These are phyloP conservation scores for Lottia scabra DNA, from an alignment of 2,888 invertebrate species.

Conservation along the genomic window DNA sequence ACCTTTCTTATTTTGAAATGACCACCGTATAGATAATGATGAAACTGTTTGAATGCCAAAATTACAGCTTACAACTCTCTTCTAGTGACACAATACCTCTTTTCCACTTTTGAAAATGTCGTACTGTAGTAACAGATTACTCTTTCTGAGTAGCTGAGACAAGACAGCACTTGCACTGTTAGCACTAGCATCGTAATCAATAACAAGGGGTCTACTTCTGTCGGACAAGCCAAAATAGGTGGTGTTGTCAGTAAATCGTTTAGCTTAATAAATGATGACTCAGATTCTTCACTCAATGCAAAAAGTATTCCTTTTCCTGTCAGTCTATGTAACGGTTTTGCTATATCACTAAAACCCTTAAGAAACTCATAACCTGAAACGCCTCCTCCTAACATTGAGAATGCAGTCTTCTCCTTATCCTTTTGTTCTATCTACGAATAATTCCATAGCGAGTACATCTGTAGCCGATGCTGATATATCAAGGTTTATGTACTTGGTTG, in stretches of 20 bases:
- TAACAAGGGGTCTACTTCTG: not conserved
- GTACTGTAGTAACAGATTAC: conserved; percentile 9
- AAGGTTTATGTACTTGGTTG: no score
- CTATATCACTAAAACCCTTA: conserved; percentile 17
- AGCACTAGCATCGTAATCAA: conserved; percentile 12
- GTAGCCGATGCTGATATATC: no score
- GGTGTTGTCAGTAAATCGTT: conserved; percentile 8
- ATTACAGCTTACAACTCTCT: conserved; percentile 12
- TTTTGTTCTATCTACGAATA: no score
- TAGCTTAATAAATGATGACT: conserved; percentile 12
- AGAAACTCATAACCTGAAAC: conserved; percentile 26
- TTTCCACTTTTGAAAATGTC: not conserved
- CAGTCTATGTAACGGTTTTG: conserved; percentile 24
- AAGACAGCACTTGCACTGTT: conserved; percentile 1
- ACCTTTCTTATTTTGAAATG: conserved; percentile 14
- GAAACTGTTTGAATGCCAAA: not conserved
- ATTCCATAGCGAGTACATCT: no score
- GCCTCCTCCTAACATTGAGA: no score
- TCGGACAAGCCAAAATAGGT: conserved; percentile 11
- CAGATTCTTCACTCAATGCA: conserved; percentile 1
- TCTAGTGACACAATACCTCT: not conserved
- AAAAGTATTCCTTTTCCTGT: conserved; percentile 12
- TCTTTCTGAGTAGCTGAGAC: conserved; percentile 10
- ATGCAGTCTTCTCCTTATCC: no score
- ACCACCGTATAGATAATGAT: conserved; percentile 15